Base-by-base conservation (phyloP, 2,113 vertebrate species). In the Geothlypis trichas region DNA sequence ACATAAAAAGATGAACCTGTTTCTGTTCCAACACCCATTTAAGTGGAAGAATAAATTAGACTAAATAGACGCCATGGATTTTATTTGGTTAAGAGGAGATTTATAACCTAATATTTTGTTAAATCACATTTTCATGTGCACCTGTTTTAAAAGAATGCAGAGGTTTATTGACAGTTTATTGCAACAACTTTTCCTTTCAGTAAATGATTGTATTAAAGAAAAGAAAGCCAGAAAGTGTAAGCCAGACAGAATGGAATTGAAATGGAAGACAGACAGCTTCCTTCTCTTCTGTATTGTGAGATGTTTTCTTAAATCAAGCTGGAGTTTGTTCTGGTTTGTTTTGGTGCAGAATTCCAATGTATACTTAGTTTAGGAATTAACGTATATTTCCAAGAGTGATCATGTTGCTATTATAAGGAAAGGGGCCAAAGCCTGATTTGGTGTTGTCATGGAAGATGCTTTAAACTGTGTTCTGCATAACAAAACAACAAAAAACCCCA, bases 21-120 rank as follows among this genome's bases (percentile, higher is more conserved):
- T 89, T 93, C 10, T 93, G 31, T 81, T 95, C 80, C 61, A 95
- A 72, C 24, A 87, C 15, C 11, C 21, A 44, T 80, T 84, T 81
- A 83, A 86, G 15, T 69, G 33, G 47, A 95, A 78, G 42, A 90
- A 42, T 81, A 94, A 89, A 89, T 95, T 90, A 81, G 57, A 55
- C 30, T 61, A 67, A 97, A 71, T 58, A 75, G 73, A 55, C 91
- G 41, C 65, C 10, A n/a, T 68, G 44, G 57, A 68, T 82, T 87
- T 94, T 44, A 49, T 71, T 95, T 92, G 28, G 19, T 84, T 75
- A 95, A 80, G 52, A 72, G 30, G 17, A 87, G 37, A 81, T 95
- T 93, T 93, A 78, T 84, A 30, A 15, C 24, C 49, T 75, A 62
- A 47, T 81, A 59, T 81, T 84, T 78, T 68, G 16, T 81, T 89